Evolutionary conservation across 2,888 invertebrate species (phyloP).

Genomic region (Cosmia trapezina): DNA sequence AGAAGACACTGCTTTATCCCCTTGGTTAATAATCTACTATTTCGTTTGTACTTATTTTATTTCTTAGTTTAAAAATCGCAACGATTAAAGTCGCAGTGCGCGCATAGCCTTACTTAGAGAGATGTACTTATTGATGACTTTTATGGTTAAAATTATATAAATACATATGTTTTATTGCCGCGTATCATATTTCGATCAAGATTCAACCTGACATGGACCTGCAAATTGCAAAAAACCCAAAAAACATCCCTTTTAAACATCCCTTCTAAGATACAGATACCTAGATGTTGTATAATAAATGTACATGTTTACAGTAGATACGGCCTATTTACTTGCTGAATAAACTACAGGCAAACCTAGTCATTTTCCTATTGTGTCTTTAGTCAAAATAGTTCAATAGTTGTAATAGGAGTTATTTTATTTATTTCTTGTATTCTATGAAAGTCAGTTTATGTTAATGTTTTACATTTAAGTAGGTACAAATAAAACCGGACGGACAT

Average conservation of each 20-base stretch:
- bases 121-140: no score
- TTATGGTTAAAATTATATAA: no score
- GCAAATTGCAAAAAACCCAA: no score
- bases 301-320: slow-evolving; percentile 47
- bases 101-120: no score
- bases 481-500: slow-evolving; percentile 25
- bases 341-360: slow-evolving; percentile 57
- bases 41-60: no score
- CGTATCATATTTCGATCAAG: no score
- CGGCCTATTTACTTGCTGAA: slow-evolving; percentile 21
- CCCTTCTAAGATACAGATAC: slow-evolving; percentile 18
- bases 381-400: slow-evolving; percentile 52
- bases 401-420: slow-evolving; percentile 38
- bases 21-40: no score
- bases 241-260: slow-evolving; percentile 10
- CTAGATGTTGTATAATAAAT: slow-evolving; percentile 46
- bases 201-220: no score
- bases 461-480: slow-evolving; percentile 43
- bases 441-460: slow-evolving; percentile 37
- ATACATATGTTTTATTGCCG: no score
- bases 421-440: slow-evolving; percentile 27
- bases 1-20: no score
- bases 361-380: slow-evolving; percentile 51
- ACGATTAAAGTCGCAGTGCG: no score
- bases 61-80: no score